phyloP scores from a whole-genome alignment of 2,888 invertebrate genomes.

The Drosophila borborema region DNA sequence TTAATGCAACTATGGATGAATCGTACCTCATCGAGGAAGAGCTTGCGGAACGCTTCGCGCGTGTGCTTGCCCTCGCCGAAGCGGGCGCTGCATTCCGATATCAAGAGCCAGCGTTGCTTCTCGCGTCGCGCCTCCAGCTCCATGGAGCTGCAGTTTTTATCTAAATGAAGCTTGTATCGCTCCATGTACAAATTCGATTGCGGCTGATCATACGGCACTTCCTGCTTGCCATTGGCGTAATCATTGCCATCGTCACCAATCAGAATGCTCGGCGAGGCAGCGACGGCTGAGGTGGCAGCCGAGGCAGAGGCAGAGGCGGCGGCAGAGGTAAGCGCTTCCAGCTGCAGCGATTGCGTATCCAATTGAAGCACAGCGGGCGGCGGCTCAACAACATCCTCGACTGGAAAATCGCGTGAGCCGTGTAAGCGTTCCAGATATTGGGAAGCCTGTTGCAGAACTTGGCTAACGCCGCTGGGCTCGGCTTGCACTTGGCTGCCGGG shows the following conservation, averaged over 20 bases:
- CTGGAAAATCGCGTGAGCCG: constrained; percentile 59
- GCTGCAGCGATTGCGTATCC: constrained; percentile 31
- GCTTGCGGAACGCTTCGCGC: constrained; percentile 84
- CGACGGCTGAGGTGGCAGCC: constrained; percentile 1
- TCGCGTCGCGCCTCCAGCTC: constrained; percentile 85
- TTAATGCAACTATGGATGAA: constrained; percentile 34
- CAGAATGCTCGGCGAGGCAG: constrained; percentile 59
- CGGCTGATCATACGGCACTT: constrained; percentile 70
- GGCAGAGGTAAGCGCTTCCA: constrained; percentile 18
- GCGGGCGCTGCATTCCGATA: constrained; percentile 85
- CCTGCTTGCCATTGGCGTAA: constrained; percentile 66
- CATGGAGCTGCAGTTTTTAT: constrained; percentile 85
- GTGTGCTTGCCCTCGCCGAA: constrained; percentile 85
- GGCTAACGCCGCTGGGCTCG: constrained; percentile 69
- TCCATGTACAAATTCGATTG: constrained; percentile 82
- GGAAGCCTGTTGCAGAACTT: constrained; percentile 80
- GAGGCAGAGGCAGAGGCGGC: constrained; percentile 17
- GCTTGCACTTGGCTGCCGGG: constrained; percentile 55
- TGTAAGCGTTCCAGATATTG: constrained; percentile 84
- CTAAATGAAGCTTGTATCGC: constrained; percentile 84
- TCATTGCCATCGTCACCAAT: constrained; percentile 44
- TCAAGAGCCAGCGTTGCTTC: constrained; percentile 85
- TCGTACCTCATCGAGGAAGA: constrained; percentile 84
- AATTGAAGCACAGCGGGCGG: constrained; percentile 65
- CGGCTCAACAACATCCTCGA: constrained; percentile 31